phyloP scores from a whole-genome alignment of 2,797 vertebrate species.

The Tapirus indicus region DNA sequence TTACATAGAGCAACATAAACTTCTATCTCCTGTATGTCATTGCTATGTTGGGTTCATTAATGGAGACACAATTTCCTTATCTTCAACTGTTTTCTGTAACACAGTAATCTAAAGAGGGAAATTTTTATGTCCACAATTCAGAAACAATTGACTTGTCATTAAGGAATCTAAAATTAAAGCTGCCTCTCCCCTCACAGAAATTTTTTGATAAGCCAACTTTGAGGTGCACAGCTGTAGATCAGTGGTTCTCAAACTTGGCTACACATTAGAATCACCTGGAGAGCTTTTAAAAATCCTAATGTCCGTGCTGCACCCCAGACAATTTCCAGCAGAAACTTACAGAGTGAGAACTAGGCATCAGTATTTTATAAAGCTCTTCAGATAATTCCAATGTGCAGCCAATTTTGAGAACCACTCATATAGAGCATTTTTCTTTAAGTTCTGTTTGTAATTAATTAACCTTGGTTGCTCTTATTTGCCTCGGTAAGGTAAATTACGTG shows the following conservation, averaged over 20 bases:
- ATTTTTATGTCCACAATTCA: background rate
- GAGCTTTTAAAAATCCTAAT: background rate
- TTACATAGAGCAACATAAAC: background rate
- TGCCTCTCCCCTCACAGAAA: background rate
- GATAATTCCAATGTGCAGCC: background rate
- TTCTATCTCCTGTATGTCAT: background rate
- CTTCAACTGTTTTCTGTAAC: background rate
- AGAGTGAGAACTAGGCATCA: background rate
- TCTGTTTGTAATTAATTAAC: conserved; percentile 39
- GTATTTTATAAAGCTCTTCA: background rate
- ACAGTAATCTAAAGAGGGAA: background rate
- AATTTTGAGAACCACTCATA: background rate
- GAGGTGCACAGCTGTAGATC: background rate
- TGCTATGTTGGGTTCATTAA: background rate
- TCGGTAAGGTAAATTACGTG: background rate
- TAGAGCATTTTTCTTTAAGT: background rate
- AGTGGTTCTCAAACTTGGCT: background rate
- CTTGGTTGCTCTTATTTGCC: background rate
- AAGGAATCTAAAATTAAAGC: background rate
- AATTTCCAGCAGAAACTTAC: background rate
- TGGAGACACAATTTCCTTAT: background rate
- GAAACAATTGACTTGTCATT: background rate
- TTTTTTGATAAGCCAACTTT: background rate
- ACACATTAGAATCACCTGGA: background rate
- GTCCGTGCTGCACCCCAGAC: rapidly evolving